Conservation (phyloP, 2,888 invertebrate species). For the Lepidonotus clava region DNA sequence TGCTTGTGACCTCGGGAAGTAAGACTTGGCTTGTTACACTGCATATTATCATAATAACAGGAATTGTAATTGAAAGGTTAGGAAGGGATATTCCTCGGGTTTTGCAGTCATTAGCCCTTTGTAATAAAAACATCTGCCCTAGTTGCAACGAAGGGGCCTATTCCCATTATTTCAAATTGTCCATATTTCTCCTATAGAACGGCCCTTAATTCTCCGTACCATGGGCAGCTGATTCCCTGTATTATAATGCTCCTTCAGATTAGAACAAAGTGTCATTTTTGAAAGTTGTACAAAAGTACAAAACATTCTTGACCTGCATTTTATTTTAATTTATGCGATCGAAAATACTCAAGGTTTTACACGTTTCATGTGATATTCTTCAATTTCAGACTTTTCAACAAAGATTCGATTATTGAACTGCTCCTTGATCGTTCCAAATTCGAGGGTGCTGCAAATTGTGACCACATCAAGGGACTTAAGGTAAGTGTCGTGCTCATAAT, state of each 20-base stretch:
- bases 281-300: conserved; percentile 53
- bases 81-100: too few species aligned
- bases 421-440: conserved; percentile 88
- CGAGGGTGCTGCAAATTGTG: conserved; percentile 76
- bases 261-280: conserved; percentile 8
- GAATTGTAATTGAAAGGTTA: too few species aligned
- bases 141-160: too few species aligned
- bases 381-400: conserved; percentile 88
- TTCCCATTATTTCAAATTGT: background rate
- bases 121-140: too few species aligned
- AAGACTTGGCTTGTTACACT: conserved; percentile 58
- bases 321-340: too few species aligned
- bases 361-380: background rate
- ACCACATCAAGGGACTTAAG: conserved; percentile 91
- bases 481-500: conserved; percentile 78
- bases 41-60: too few species aligned
- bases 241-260: background rate
- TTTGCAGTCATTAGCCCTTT: too few species aligned
- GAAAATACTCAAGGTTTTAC: background rate
- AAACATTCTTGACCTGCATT: too few species aligned
- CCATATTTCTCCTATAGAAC: background rate
- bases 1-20: conserved; percentile 92
- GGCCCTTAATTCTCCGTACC: too few species aligned
- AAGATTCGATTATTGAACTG: conserved; percentile 94
- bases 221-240: background rate